These are phyloP conservation scores for Channa argus DNA, from an alignment of 2,113 vertebrate species.

Conservation along the genomic window DNA sequence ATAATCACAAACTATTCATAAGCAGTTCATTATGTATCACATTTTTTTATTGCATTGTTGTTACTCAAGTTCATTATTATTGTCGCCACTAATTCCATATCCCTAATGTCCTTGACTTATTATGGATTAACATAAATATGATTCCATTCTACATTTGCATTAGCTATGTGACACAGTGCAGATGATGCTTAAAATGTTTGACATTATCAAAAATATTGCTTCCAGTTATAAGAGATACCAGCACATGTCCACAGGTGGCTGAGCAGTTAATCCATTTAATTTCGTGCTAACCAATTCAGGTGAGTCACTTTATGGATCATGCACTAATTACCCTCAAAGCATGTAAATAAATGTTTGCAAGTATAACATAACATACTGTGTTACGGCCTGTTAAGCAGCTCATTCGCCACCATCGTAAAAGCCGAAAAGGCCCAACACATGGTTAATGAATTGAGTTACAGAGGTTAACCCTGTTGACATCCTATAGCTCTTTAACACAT, in stretches of 20 bases:
- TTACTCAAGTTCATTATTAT: no score
- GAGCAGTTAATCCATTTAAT: conserved; percentile 31
- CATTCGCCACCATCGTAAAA: not conserved
- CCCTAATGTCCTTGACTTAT: not conserved
- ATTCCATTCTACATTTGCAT: not conserved
- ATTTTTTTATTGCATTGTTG: no score
- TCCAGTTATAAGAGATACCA: conserved; percentile 26
- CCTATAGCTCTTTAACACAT: conserved; percentile 7
- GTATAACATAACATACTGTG: not conserved
- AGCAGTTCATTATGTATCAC: no score
- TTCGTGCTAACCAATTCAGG: not conserved
- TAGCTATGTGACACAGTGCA: not conserved
- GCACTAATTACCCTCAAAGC: no score
- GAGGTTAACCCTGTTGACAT: conserved; percentile 3
- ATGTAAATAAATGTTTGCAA: no score
- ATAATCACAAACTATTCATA: no score
- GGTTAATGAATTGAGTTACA: not conserved
- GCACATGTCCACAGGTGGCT: conserved; percentile 21
- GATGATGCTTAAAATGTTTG: not conserved
- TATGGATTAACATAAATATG: not conserved
- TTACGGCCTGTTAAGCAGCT: conserved; percentile 1
- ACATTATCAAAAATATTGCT: conserved; percentile 17
- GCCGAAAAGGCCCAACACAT: not conserved
- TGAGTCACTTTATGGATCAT: no score
- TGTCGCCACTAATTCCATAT: not conserved